Percentiles rank a stretch among this genome's conserved stretches.
phyloP scores from a whole-genome alignment of 2,888 invertebrate genomes.

The Himalopsyche kuldschensis region DNA sequence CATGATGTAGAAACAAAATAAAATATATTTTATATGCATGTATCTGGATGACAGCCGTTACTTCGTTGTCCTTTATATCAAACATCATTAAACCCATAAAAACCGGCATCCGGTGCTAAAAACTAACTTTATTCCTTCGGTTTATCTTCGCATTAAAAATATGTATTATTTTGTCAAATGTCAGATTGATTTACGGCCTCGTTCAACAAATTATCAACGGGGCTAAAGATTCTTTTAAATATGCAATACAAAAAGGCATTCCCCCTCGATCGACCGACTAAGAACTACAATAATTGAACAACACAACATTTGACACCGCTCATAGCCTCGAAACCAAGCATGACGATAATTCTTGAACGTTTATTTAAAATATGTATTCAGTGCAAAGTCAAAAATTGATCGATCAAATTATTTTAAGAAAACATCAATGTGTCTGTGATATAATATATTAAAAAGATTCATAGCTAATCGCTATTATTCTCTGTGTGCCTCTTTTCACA shows the following conservation, averaged over 20 bases:
- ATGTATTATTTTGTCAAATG: conserved; percentile 6
- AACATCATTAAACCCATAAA: background rate
- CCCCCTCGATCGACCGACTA: background rate
- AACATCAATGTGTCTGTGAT: too few relatives aligned
- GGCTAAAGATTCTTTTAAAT: background rate
- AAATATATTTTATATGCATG: background rate
- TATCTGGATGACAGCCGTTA: background rate
- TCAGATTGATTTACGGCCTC: conserved; percentile 2
- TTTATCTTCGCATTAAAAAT: background rate
- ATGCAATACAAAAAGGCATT: background rate
- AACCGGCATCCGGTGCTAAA: background rate
- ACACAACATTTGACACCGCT: too few relatives aligned
- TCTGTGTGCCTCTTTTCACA: too few relatives aligned
- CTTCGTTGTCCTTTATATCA: background rate
- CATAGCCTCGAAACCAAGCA: too few relatives aligned
- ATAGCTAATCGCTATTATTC: too few relatives aligned
- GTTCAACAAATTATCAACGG: conserved; percentile 1
- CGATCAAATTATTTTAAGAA: too few relatives aligned
- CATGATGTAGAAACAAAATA: too few relatives aligned
- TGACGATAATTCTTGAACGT: too few relatives aligned
- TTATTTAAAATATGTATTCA: too few relatives aligned
- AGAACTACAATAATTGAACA: too few relatives aligned
- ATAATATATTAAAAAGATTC: too few relatives aligned
- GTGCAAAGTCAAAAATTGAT: too few relatives aligned
- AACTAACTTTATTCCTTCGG: background rate